Base-by-base conservation (phyloP, 2,797 vertebrate species). In the Tachyglossus aculeatus region DNA sequence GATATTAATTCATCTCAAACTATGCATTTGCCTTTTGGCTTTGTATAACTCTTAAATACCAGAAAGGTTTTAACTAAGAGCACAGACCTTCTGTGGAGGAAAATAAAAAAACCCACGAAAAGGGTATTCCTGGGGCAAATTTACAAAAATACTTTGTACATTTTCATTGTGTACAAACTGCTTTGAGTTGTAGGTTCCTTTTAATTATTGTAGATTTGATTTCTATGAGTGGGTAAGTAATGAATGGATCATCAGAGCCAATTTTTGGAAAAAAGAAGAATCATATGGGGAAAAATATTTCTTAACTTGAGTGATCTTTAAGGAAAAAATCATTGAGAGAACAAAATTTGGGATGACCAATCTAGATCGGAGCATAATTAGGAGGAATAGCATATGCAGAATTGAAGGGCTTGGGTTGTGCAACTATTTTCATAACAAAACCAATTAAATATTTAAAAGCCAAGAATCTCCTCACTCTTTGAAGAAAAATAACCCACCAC, bases 371-470 rank as follows among this genome's bases (percentile, higher is more conserved):
- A 90, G 71, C 59, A 72, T 93, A 93, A 93, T 93, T 92, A 92
- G 90, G 88, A 90, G 64, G 86, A 91, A 63, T 68, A 80, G 76
- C 76, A 71, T 81, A 71, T 88, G 83, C n/a, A 86, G 87, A 90
- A 89, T 82, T 27, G 48, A 91, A 90, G 67, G 78, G 70, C 79
- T 86, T 92, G 87, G 81, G 88, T 79, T 90, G 85, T 89, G 82
- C 77, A 78, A 70, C 82, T 88, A 86, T 90, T 89, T 81, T 89
- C 86, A 86, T 88, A 92, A 86, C 52, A 81, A 88, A 81, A 90
- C 92, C 93, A 92, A 94, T 94, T 94, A 94, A 94, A 94, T 94
- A 94, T 93, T 94, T 92, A 93, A 88, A 91, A 92, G 82, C 88
- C 76, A 81, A 43, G 88, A 91, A 4, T 83, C 87, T 83, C 74